These are phyloP conservation scores for Geotrypetes seraphini DNA, from an alignment of 2,797 vertebrate species.

Conservation along the genomic window DNA sequence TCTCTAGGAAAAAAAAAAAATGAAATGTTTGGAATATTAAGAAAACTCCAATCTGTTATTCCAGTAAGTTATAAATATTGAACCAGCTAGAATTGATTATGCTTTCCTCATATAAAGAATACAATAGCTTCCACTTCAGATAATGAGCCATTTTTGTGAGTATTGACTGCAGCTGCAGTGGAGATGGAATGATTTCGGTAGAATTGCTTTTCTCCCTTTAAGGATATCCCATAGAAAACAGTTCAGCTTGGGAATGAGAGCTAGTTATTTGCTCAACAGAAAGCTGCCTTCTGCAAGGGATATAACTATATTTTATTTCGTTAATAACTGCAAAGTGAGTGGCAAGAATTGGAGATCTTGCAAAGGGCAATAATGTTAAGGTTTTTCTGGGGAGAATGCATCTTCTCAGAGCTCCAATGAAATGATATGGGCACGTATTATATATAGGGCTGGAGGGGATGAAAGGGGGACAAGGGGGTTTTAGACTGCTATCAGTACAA, in stretches of 20 bases:
- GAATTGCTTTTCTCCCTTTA: slow-evolving; percentile 1
- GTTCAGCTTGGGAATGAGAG: slow-evolving; percentile 5
- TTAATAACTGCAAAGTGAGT: slow-evolving; percentile 4
- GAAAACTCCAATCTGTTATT: slow-evolving; percentile 14
- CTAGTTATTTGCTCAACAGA: slow-evolving; percentile 10
- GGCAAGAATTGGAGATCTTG: background rate
- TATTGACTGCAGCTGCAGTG: background rate
- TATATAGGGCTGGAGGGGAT: no score
- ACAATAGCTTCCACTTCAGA: background rate
- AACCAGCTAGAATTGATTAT: background rate
- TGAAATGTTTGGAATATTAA: slow-evolving; percentile 31
- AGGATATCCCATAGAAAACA: background rate
- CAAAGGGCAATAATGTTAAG: background rate
- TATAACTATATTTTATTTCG: slow-evolving; percentile 13
- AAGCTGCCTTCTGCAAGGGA: slow-evolving; percentile 1
- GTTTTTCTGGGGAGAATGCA: no score
- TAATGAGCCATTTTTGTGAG: background rate
- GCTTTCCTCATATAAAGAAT: background rate
- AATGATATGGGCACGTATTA: no score
- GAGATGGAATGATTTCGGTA: background rate
- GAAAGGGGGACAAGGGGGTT: no score
- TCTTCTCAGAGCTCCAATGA: no score
- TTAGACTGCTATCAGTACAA: no score
- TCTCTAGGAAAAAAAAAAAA: slow-evolving; percentile 11
- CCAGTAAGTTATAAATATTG: slow-evolving; percentile 11